Evolutionary conservation across 2,888 invertebrate genomes (phyloP), one percentile per base, ranked within the genome.

Genomic region (Coelinius sp.): DNA sequence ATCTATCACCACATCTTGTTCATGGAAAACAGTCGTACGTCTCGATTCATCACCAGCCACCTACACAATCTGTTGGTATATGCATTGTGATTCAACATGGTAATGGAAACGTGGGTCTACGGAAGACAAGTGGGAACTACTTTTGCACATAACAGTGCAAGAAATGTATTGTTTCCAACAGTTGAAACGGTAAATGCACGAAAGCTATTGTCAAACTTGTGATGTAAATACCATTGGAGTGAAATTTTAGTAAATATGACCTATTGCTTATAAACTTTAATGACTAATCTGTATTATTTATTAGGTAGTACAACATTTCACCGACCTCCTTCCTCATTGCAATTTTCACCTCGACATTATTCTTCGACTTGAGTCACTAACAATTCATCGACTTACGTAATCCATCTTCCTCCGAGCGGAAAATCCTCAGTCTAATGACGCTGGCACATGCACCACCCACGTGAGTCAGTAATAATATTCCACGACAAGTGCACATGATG

Each of bases 381-480:
- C 20, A 53, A 53, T 59, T 17, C 35, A 31, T 3, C 0, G 31
- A 8, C 12, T 59, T 31, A 59, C 59, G 59, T 20, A 59, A 59
- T 8, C 27, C 35, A 14, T 59, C 20, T 59, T 20, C 35, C 59
- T 2, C 17, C 35, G 20, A 59, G 59, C 35, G 35, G 59, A 59
- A 59, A 59, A 59, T 59, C 31, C 27, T 35, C 59, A 6, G 14
- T 25, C 59, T 59, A 59, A 59, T 35, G 59, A 59, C 35, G 25
- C 53, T 53, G 25, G 25, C 20, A 59, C 59, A 59, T 59, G 20
- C 59, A 8, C 31, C 20, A 59, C 59, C 59, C 59, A 59, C 59
- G 35, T 35, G 35, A 59, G 1, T 49, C 31, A 35, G 20, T 59
- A 59, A 59, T 31, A 59, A 59, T 59, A 59, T 59, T 12, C 31